Evolutionary conservation across 2,113 vertebrate genomes (phyloP).

Genomic region (Nannospalax galili): DNA sequence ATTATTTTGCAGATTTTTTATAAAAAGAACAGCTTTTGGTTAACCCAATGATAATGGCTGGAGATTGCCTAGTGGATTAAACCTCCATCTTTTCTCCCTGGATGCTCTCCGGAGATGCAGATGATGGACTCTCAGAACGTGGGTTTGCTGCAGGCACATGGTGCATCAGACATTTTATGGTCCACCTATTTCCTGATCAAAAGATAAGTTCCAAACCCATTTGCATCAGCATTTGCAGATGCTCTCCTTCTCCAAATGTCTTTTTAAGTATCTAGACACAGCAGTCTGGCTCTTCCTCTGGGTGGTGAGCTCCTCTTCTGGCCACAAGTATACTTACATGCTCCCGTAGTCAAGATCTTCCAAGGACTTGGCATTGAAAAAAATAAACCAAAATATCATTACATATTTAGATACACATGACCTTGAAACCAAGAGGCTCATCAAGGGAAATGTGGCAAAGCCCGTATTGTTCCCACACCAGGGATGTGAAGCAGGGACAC

Average conservation of each 20-base stretch:
- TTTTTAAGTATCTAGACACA: conserved; percentile 79
- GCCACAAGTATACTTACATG: neutral
- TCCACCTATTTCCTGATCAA: conserved; percentile 79
- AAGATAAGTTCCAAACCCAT: conserved; percentile 78
- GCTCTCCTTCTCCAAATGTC: conserved; percentile 76
- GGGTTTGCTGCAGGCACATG: conserved; percentile 55
- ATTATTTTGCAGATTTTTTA: neutral
- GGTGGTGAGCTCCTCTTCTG: conserved; percentile 56
- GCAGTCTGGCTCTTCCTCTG: conserved; percentile 71
- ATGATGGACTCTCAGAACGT: neutral
- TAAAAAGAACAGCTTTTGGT: neutral
- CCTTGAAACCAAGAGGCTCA: neutral
- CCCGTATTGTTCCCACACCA: neutral
- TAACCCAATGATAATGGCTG: neutral
- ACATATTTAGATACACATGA: neutral
- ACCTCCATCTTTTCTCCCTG: neutral
- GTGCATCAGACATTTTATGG: conserved; percentile 63
- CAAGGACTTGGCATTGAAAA: conserved; percentile 24
- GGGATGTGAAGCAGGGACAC: neutral
- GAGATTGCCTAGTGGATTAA: neutral
- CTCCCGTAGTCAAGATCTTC: conserved; percentile 43
- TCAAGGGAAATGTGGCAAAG: neutral
- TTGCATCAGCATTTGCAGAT: conserved; percentile 76
- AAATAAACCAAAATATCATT: neutral
- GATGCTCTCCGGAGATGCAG: conserved; percentile 10